phyloP scores from a whole-genome alignment of 2,113 vertebrate species.

The Mola mola region DNA sequence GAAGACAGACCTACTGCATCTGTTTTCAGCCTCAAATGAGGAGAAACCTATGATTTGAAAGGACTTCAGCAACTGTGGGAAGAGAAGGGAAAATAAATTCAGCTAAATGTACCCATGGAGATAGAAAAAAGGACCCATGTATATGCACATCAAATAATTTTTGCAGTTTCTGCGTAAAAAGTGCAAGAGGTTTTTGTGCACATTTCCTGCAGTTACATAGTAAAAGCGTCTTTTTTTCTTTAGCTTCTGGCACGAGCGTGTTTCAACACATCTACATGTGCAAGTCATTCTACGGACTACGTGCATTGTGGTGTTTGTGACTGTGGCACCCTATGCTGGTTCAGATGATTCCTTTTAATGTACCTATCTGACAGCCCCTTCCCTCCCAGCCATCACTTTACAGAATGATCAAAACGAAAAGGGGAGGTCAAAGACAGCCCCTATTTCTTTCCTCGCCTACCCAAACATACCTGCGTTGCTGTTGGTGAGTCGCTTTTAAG shows the following conservation, averaged over 20 bases:
- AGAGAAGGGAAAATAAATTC: slow-evolving; percentile 54
- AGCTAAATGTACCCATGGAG: slow-evolving; percentile 51
- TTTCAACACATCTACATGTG: slow-evolving; percentile 41
- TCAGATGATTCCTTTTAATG: slow-evolving; percentile 60
- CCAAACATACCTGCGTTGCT: slow-evolving; percentile 59
- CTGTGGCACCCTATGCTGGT: slow-evolving; percentile 69
- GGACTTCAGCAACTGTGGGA: slow-evolving; percentile 49
- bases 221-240: slow-evolving; percentile 59
- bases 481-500: slow-evolving; percentile 69
- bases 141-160: slow-evolving; percentile 51
- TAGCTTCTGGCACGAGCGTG: slow-evolving; percentile 50
- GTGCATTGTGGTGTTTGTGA: slow-evolving; percentile 58
- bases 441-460: slow-evolving; percentile 23
- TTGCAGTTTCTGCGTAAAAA: slow-evolving; percentile 53
- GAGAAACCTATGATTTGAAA: slow-evolving; percentile 16
- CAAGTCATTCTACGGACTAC: slow-evolving; percentile 42
- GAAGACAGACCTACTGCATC: slow-evolving; percentile 46
- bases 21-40: slow-evolving; percentile 14
- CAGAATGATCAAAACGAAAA: slow-evolving; percentile 43
- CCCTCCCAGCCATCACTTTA: slow-evolving; percentile 43
- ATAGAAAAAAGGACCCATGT: slow-evolving; percentile 39
- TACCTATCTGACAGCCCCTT: slow-evolving; percentile 46
- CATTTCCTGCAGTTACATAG: slow-evolving; percentile 58
- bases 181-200: slow-evolving; percentile 61
- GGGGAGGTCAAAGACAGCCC: slow-evolving; percentile 41